Evolutionary conservation across 2,888 invertebrate species (phyloP).

Genomic region (Theretra japonica): DNA sequence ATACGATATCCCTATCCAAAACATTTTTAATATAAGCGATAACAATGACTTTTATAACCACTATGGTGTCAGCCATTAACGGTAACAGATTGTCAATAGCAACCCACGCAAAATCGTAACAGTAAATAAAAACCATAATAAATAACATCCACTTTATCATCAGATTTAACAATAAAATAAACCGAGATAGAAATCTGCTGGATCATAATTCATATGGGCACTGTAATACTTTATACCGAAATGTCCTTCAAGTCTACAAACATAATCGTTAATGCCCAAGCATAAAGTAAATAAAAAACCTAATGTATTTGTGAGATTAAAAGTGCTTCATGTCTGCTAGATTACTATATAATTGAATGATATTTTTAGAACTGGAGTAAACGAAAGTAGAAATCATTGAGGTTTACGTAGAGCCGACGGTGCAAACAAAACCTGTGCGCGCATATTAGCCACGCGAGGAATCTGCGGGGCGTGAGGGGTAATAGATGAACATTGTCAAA

Average conservation of each 20-base stretch:
- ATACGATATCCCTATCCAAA: too few relatives aligned
- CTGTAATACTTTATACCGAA: background rate
- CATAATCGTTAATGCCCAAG: background rate
- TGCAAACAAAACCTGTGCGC: too few relatives aligned
- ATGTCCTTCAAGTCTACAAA: constrained; percentile 15
- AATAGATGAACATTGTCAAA: background rate
- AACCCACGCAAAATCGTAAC: background rate
- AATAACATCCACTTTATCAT: constrained; percentile 10
- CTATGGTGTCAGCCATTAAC: too few relatives aligned
- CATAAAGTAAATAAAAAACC: background rate
- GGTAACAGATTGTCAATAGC: too few relatives aligned
- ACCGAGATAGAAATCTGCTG: background rate
- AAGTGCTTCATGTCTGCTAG: background rate
- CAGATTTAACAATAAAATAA: constrained; percentile 9
- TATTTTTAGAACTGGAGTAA: too few relatives aligned
- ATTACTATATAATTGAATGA: background rate
- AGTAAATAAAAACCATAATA: background rate
- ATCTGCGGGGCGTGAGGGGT: background rate
- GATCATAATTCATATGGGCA: background rate
- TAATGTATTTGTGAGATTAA: background rate
- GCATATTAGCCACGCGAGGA: too few relatives aligned
- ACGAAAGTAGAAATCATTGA: too few relatives aligned
- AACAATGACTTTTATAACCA: too few relatives aligned
- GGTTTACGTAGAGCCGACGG: too few relatives aligned
- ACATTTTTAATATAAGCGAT: too few relatives aligned